A percentile compares a stretch with the other conserved stretches of the same genome.
These are phyloP conservation scores for Scrobipalpa costella DNA, from an alignment of 2,888 invertebrate species.

Conservation along the genomic window DNA sequence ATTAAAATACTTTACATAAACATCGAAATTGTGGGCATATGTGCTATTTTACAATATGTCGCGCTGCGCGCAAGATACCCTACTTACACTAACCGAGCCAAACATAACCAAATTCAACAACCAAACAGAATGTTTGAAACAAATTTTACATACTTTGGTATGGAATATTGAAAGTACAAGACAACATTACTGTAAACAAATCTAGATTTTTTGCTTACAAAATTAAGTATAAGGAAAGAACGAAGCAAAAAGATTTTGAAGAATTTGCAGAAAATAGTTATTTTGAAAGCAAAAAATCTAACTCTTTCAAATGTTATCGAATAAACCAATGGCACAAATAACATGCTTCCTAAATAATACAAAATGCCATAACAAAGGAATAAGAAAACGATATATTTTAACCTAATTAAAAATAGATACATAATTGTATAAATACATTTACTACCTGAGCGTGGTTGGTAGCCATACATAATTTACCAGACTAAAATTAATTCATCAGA, in stretches of 20 bases:
- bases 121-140: constrained; percentile 33
- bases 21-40: constrained; percentile 49
- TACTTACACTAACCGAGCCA: constrained; percentile 18
- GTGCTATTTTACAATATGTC: constrained; percentile 40
- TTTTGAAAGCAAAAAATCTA: background rate
- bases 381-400: background rate
- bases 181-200: constrained; percentile 3
- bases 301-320: background rate
- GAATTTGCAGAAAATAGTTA: background rate
- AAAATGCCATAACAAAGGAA: constrained; percentile 7
- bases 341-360: constrained; percentile 4
- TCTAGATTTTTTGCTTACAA: background rate
- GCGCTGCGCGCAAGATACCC: constrained; percentile 21
- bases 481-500: constrained; percentile 1
- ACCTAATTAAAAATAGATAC: background rate
- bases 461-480: constrained; percentile 8
- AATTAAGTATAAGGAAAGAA: background rate
- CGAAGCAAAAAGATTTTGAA: background rate
- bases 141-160: constrained; percentile 23
- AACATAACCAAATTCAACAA: constrained; percentile 31
- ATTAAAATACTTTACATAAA: constrained; percentile 59
- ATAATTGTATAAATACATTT: constrained; percentile 1
- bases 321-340: constrained; percentile 4
- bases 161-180: constrained; percentile 10
- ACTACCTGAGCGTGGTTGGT: background rate